Evolutionary conservation across 2,797 vertebrate species (phyloP).

Genomic region (Sylvilagus floridanus): DNA sequence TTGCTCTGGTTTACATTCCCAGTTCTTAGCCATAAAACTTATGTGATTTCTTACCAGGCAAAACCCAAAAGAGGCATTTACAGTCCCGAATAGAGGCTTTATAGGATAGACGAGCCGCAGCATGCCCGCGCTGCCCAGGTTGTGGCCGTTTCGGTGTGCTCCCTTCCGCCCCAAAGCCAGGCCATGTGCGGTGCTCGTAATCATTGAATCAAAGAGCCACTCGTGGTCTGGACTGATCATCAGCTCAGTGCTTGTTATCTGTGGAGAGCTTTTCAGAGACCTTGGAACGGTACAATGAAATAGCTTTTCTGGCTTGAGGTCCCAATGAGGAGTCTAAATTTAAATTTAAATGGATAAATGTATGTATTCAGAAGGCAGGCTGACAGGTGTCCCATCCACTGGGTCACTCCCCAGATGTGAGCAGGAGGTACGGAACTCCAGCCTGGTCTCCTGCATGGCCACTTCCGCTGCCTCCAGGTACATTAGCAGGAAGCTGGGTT

Average conservation of each 20-base stretch:
- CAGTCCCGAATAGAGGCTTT: background rate
- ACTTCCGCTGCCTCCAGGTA: no score
- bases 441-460: no score
- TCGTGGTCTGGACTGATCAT: background rate
- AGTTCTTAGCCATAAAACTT: background rate
- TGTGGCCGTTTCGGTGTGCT: background rate
- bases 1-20: conserved; percentile 14
- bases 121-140: background rate
- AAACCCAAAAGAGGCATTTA: background rate
- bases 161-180: background rate
- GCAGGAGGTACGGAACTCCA: no score
- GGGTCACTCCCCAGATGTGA: no score
- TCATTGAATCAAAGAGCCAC: background rate
- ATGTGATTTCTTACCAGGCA: background rate
- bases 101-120: background rate
- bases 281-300: background rate
- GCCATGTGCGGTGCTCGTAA: no score
- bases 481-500: no score
- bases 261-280: background rate
- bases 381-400: no score
- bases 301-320: background rate
- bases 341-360: no score
- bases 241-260: background rate
- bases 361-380: no score
- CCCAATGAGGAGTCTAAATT: background rate